Evolutionary conservation across 2,113 vertebrate genomes (phyloP), one percentile per base, ranked within the genome.

Genomic region (Microcebus lehilahytsara): DNA sequence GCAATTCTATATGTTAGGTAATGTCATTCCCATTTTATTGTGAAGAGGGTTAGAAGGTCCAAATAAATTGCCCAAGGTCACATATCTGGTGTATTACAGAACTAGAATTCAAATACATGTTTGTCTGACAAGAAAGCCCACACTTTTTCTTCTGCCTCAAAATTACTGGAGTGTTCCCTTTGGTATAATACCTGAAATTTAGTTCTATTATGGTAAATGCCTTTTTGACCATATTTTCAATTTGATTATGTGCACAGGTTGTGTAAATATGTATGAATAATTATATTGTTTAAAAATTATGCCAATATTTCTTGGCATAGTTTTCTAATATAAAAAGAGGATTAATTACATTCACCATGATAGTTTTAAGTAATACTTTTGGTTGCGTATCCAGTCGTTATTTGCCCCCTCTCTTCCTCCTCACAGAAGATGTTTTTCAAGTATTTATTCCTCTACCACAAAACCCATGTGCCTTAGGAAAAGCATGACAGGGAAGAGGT

Each of bases 61-160:
- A 85, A 88, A 56, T 83, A 79, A 92, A 83, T 95, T 94, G 3
- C 14, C 67, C 6, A 42, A 60, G 32, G 12, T 78, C 19, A 46
- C 46, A 20, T 69, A 60, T 60, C 56, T 75, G 60, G 46, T 85
- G 7, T 34, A 17, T 81, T 56, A 42, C 7, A 53, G 30, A 96
- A 25, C 6, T 85, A 12, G 19, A 93, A 89, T 93, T 89, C 83
- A 97, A 84, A 93, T 83, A 20, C 19, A 53, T 89, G 23, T 46
- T 85, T 85, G 37, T 92, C 46, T 95, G 53, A 88, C 53, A 78
- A 53, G 25, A 92, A 78, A 51, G 7, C 6, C 37, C 5, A 32
- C 51, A 3, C 3, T 95, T 80, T 75, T 93, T n/a, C 9, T 91
- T n/a, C 32, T 95, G 46, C 40, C 56, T 97, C 40, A 96, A 49